Conservation (phyloP, 2,888 invertebrate genomes). For the Caenorhabditis sp. region DNA sequence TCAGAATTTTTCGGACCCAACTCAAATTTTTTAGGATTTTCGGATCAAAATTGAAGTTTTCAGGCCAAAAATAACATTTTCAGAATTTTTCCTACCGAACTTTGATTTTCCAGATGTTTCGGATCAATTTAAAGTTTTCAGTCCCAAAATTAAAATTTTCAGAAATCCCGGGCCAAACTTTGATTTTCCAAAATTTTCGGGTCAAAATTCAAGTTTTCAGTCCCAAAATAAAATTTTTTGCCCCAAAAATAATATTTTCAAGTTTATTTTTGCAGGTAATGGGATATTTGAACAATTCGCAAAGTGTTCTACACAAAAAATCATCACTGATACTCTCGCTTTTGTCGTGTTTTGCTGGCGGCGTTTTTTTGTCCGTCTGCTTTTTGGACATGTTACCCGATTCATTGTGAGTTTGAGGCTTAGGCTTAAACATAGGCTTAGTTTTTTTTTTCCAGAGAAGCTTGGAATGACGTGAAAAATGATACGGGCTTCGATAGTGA, state of each 20-base stretch:
- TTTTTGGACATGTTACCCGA: slow-evolving; percentile 62
- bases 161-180: no score
- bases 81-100: no score
- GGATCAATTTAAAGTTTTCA: no score
- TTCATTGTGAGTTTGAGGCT: slow-evolving; percentile 43
- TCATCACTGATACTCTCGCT: slow-evolving; percentile 53
- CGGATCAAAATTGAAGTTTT: no score
- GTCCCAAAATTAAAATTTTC: no score
- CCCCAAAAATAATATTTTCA: not conserved
- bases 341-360: slow-evolving; percentile 61
- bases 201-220: no score
- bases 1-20: no score
- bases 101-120: no score
- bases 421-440: not conserved
- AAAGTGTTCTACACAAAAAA: slow-evolving; percentile 22
- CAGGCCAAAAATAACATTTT: no score
- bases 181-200: no score
- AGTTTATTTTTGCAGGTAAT: slow-evolving; percentile 28
- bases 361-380: slow-evolving; percentile 62
- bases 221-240: no score
- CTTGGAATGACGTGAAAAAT: slow-evolving; percentile 32
- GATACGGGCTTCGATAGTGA: slow-evolving; percentile 33
- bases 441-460: slow-evolving; percentile 34
- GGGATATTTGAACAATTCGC: slow-evolving; percentile 23
- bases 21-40: no score